Conservation (phyloP, 2,888 invertebrate genomes). For the Scelioninae gen. 2 region DNA sequence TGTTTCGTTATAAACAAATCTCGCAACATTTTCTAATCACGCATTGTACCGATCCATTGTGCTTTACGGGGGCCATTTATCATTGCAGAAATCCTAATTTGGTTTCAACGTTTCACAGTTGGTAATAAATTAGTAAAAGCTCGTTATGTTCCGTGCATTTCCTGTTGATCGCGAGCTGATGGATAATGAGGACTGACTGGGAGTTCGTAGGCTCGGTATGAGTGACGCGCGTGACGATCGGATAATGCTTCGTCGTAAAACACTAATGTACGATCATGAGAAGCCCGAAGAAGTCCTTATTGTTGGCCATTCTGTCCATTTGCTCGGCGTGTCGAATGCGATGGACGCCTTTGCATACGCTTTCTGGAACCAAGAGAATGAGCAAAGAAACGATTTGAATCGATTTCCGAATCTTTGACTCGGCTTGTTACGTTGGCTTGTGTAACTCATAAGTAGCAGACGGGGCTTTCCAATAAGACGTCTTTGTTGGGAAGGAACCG, state of each 20-base stretch:
- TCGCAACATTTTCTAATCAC: too few relatives aligned
- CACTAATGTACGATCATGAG: constrained; percentile 74
- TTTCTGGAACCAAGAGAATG: constrained; percentile 54
- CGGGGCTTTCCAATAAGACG: constrained; percentile 19
- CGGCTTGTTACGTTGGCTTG: constrained; percentile 41
- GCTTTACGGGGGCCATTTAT: neutral
- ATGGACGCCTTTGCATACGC: constrained; percentile 59
- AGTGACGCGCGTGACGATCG: constrained; percentile 71
- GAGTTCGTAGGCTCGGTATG: constrained; percentile 57
- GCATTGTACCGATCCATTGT: too few relatives aligned
- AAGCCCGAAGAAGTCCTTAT: constrained; percentile 62
- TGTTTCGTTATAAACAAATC: too few relatives aligned
- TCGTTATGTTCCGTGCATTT: constrained; percentile 38
- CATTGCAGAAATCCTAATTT: neutral
- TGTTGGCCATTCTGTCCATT: constrained; percentile 64
- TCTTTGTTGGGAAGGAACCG: constrained; percentile 27
- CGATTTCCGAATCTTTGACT: constrained; percentile 52
- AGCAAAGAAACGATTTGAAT: constrained; percentile 50
- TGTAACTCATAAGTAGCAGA: constrained; percentile 33
- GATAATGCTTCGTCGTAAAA: constrained; percentile 71
- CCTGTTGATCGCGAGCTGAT: constrained; percentile 34
- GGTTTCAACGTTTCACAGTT: constrained; percentile 3
- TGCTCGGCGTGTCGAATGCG: constrained; percentile 66
- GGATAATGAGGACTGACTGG: constrained; percentile 44
- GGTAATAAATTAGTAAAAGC: constrained; percentile 41